Evolutionary conservation across 2,797 vertebrate species (phyloP), one percentile per base, ranked within the genome.

Genomic region (Fratercula arctica): DNA sequence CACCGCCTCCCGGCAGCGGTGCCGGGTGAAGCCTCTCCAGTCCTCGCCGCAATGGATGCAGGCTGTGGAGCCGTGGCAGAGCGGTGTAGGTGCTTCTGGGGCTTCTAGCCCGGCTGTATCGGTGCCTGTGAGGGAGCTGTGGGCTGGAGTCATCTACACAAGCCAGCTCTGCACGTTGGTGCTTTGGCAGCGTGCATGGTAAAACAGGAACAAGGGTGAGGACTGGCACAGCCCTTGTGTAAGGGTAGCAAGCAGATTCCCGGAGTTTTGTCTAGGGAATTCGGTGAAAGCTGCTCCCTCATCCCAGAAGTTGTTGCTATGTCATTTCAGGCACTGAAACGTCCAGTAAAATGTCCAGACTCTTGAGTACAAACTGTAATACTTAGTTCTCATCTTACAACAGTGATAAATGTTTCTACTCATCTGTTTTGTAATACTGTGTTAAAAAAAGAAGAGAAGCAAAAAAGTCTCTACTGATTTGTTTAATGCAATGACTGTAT

Each of bases 361-460:
- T 41, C 8, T 3, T 35, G 1, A 10, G 5, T 11, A 6, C 33
- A 8, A 70, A 11, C 33, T 17, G 0, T 41, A n/a, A 46, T 31
- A 10, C 3, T 3, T 17, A 4, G 2, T 73, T 66, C 1, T 78
- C 1, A 6, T 13, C 13, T 54, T 28, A 35, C 3, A 37, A 4
- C 13, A 5, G 0, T 4, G 16, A 46, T 35, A 16, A n/a, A 35
- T 17, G 23, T 57, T 56, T 73, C 17, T 64, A 8, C 4, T 5
- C 6, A 1, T 10, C 3, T 35, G 4, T 61, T 76, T 24, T 2
- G 1, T 37, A 33, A 39, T 3, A 5, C 5, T 26, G 0, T 8
- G 9, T 45, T 57, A 4, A 35, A 72, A 69, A 82, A 72, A 37
- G 0, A 53, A 6, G 4, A 7, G 3, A 60, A 75, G 43, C 1